phyloP scores from a whole-genome alignment of 2,888 invertebrate genomes.

The Hypena proboscidalis region DNA sequence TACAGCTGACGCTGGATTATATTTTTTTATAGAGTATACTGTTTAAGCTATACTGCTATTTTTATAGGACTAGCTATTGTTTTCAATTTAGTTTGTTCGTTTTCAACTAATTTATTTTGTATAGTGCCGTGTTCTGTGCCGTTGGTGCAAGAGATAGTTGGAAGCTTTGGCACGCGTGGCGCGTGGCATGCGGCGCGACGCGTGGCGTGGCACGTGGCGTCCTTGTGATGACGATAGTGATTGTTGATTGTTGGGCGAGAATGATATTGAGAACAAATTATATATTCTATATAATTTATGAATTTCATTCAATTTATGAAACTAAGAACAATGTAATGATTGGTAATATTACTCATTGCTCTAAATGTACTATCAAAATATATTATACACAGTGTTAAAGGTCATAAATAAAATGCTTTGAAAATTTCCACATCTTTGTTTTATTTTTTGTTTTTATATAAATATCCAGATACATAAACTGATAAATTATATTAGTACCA shows the following conservation, averaged over 20 bases:
- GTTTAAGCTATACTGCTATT: conserved; percentile 82
- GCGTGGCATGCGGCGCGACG: conserved; percentile 12
- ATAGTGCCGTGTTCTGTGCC: conserved; percentile 50
- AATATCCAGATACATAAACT: too few species aligned
- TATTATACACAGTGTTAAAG: conserved; percentile 86
- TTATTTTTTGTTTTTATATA: conserved; percentile 48
- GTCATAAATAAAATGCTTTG: conserved; percentile 86
- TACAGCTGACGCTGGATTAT: conserved; percentile 77
- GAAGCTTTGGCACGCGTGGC: conserved; percentile 43
- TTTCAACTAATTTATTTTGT: conserved; percentile 61
- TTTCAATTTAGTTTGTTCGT: conserved; percentile 57
- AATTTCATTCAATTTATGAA: conserved; percentile 82
- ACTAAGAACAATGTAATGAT: conserved; percentile 85
- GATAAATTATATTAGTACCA: too few species aligned
- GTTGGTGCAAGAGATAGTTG: conserved; percentile 48
- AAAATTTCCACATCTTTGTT: conserved; percentile 81
- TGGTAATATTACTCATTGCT: conserved; percentile 86
- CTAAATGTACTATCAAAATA: conserved; percentile 86
- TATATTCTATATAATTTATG: conserved; percentile 83
- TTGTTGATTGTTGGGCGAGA: conserved; percentile 82
- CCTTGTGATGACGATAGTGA: conserved; percentile 77
- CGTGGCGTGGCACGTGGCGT: conserved; percentile 35
- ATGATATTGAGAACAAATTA: conserved; percentile 77
- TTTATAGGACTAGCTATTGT: conserved; percentile 79
- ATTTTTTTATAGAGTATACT: conserved; percentile 84